A percentile compares a stretch with the other conserved stretches of the same genome.
These are phyloP conservation scores for Orgyia antiqua DNA, from an alignment of 2,888 invertebrate genomes.

Conservation along the genomic window DNA sequence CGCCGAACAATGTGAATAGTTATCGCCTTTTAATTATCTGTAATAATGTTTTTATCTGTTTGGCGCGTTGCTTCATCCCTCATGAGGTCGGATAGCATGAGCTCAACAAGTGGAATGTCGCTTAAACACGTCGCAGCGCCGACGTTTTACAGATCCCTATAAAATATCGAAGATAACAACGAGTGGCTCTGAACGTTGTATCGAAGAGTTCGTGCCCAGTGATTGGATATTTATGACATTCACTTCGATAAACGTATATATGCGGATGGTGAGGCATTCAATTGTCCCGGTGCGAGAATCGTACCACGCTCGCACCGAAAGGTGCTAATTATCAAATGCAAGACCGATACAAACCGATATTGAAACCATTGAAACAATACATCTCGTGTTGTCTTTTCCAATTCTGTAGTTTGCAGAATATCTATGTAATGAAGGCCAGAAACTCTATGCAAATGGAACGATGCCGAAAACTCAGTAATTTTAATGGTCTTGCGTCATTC, in stretches of 20 bases:
- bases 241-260: slow-evolving; percentile 63
- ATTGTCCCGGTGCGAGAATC: slow-evolving; percentile 38
- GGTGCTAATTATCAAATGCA: slow-evolving; percentile 77
- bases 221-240: slow-evolving; percentile 72
- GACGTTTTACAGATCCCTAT: slow-evolving; percentile 76
- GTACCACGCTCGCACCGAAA: slow-evolving; percentile 40
- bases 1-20: slow-evolving; percentile 48
- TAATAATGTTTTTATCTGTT: slow-evolving; percentile 58
- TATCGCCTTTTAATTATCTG: slow-evolving; percentile 68
- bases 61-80: slow-evolving; percentile 38
- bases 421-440: slow-evolving; percentile 74
- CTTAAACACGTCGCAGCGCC: slow-evolving; percentile 68
- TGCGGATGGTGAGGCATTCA: slow-evolving; percentile 38
- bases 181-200: slow-evolving; percentile 57
- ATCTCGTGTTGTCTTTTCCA: slow-evolving; percentile 69
- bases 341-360: slow-evolving; percentile 67
- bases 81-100: slow-evolving; percentile 33
- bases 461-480: slow-evolving; percentile 73
- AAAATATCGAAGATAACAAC: slow-evolving; percentile 77
- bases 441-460: slow-evolving; percentile 71
- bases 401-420: slow-evolving; percentile 76
- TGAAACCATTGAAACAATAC: slow-evolving; percentile 77
- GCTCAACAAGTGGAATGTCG: slow-evolving; percentile 60
- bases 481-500: slow-evolving; percentile 77
- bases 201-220: slow-evolving; percentile 49